Conservation (phyloP, 2,888 invertebrate genomes). For the Oxystoma pomonae region DNA sequence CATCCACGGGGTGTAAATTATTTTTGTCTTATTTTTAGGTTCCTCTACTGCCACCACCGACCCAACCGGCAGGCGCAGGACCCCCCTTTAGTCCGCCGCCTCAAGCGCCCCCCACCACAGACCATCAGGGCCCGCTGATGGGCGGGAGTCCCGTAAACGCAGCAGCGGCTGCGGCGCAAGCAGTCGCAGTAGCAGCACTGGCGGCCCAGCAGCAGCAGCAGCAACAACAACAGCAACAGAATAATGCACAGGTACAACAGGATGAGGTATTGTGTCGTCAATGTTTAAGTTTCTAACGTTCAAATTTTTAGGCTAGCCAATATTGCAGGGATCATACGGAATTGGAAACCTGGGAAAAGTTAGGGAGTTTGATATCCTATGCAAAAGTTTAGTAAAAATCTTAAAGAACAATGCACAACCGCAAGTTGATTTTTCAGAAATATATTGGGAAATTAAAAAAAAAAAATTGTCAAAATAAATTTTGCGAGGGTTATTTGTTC, state of each 20-base stretch:
- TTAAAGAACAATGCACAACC: no score
- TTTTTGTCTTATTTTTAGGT: no score
- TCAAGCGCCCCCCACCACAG: conserved; percentile 47
- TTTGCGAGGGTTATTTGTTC: no score
- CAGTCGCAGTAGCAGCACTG: conserved; percentile 46
- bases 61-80: conserved; percentile 42
- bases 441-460: no score
- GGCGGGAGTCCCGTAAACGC: conserved; percentile 41
- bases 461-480: no score
- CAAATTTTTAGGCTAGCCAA: no score
- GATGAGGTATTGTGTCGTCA: neutral
- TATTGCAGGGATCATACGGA: no score
- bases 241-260: conserved; percentile 23
- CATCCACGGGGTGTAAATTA: conserved; percentile 40
- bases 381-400: no score
- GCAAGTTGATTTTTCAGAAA: no score
- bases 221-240: conserved; percentile 32
- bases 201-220: conserved; percentile 43
- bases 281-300: neutral
- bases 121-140: conserved; percentile 42
- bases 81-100: conserved; percentile 46
- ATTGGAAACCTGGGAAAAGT: no score
- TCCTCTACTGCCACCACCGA: conserved; percentile 50
- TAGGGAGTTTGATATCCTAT: no score
- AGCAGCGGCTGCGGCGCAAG: conserved; percentile 39